These are phyloP conservation scores for Rambutsinella grinnellia DNA, from an alignment of 2,888 invertebrate genomes.

Conservation along the genomic window DNA sequence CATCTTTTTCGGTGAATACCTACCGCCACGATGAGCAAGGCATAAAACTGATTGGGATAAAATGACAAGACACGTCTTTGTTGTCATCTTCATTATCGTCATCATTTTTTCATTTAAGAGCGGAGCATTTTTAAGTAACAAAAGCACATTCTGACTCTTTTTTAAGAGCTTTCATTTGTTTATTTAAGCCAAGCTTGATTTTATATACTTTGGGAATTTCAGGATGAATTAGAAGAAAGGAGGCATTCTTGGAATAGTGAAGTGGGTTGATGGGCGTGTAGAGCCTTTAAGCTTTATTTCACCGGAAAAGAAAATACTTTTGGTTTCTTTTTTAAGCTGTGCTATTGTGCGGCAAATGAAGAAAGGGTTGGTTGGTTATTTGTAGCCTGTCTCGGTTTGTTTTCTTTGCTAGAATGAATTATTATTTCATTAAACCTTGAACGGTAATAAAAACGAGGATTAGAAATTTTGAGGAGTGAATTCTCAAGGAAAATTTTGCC, in stretches of 20 bases:
- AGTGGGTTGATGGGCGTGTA: not conserved
- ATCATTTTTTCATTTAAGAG: not conserved
- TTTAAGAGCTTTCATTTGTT: too few relatives aligned
- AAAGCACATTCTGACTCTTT: too few relatives aligned
- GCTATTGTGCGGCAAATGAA: not conserved
- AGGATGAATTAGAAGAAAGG: not conserved
- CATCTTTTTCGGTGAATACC: conserved; percentile 12
- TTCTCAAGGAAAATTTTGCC: not conserved
- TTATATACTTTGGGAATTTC: not conserved
- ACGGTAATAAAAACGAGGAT: not conserved
- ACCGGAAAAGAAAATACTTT: not conserved
- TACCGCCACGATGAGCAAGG: not conserved
- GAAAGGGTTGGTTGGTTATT: not conserved
- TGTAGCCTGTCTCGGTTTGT: not conserved
- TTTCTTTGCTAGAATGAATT: not conserved
- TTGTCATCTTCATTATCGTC: not conserved
- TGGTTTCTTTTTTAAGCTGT: not conserved
- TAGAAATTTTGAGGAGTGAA: not conserved
- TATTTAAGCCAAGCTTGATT: not conserved
- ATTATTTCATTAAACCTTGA: not conserved
- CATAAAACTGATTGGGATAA: not conserved
- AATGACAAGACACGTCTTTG: not conserved
- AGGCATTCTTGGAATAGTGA: not conserved
- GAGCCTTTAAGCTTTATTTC: not conserved
- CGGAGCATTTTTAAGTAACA: too few relatives aligned